These are phyloP conservation scores for Drosophila sucinea DNA, from an alignment of 1,140 invertebrate genomes.

Conservation along the genomic window DNA sequence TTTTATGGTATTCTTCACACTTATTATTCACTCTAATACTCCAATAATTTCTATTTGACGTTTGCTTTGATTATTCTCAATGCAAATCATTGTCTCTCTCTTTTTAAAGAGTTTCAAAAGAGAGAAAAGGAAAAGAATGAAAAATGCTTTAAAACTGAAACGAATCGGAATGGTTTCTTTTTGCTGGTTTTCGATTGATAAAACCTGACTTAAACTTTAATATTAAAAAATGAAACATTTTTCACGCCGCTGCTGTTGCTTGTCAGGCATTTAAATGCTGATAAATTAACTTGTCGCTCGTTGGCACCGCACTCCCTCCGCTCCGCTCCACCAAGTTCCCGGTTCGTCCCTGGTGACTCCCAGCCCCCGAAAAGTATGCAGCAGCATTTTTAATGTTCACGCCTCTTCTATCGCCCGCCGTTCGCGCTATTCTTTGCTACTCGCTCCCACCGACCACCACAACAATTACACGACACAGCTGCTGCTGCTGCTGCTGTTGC, in stretches of 20 bases:
- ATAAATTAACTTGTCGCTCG: slow-evolving; percentile 72
- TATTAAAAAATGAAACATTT: slow-evolving; percentile 48
- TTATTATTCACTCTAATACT: too few relatives aligned
- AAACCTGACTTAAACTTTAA: slow-evolving; percentile 49
- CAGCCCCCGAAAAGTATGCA: slow-evolving; percentile 49
- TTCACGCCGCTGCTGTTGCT: slow-evolving; percentile 30
- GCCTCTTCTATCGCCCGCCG: slow-evolving; percentile 10
- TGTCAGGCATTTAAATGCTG: slow-evolving; percentile 78
- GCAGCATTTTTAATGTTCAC: slow-evolving; percentile 67
- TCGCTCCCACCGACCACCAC: slow-evolving; percentile 37
- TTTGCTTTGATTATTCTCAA: too few relatives aligned
- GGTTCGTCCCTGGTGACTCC: slow-evolving; percentile 6
- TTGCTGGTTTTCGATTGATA: slow-evolving; percentile 10
- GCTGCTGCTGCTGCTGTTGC: slow-evolving; percentile 54
- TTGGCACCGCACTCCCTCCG: slow-evolving; percentile 28
- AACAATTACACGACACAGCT: slow-evolving; percentile 71
- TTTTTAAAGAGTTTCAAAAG: too few relatives aligned
- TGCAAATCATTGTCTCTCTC: too few relatives aligned
- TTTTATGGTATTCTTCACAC: too few relatives aligned
- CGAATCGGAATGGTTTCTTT: too few relatives aligned
- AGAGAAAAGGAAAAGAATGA: too few relatives aligned
- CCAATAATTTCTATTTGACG: too few relatives aligned
- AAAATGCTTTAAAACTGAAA: too few relatives aligned
- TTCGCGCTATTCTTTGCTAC: slow-evolving; percentile 8
- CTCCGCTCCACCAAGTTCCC: slow-evolving; percentile 6